phyloP scores from a whole-genome alignment of 2,888 invertebrate genomes.

The Pantelozetes paolii region DNA sequence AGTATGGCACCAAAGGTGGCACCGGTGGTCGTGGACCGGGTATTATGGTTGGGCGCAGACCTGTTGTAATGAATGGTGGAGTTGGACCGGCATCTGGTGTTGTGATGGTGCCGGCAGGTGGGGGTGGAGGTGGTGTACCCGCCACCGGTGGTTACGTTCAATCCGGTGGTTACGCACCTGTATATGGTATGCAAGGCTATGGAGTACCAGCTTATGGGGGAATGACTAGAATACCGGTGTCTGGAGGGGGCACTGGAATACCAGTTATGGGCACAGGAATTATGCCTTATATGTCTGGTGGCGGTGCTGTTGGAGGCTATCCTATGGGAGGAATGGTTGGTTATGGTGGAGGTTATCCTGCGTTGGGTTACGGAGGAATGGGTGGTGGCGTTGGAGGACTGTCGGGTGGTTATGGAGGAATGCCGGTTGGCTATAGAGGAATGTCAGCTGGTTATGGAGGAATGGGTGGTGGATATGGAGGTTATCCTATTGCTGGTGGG shows the following conservation, averaged over 20 bases:
- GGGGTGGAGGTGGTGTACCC: not conserved
- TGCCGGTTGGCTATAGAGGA: too few species aligned
- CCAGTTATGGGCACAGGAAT: not conserved
- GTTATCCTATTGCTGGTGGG: not conserved
- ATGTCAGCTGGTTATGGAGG: not conserved
- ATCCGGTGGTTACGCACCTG: too few species aligned
- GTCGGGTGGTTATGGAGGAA: not conserved
- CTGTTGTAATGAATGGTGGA: not conserved
- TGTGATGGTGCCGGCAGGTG: not conserved
- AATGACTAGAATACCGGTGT: not conserved
- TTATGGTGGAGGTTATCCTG: not conserved
- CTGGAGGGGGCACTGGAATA: not conserved
- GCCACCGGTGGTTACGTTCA: not conserved
- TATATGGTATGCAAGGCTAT: not conserved
- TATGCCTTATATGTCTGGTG: not conserved
- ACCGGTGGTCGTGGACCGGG: not conserved
- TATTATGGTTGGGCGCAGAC: not conserved
- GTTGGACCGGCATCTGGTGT: not conserved
- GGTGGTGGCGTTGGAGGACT: not conserved
- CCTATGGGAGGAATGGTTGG: not conserved
- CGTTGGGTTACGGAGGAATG: not conserved
- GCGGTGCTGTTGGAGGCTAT: not conserved
- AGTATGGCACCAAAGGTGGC: conserved; percentile 16
- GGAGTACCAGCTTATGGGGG: not conserved
- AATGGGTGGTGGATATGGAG: conserved; percentile 9